These are phyloP conservation scores for Rattus rattus DNA, from an alignment of 2,113 vertebrate genomes.

Conservation along the genomic window DNA sequence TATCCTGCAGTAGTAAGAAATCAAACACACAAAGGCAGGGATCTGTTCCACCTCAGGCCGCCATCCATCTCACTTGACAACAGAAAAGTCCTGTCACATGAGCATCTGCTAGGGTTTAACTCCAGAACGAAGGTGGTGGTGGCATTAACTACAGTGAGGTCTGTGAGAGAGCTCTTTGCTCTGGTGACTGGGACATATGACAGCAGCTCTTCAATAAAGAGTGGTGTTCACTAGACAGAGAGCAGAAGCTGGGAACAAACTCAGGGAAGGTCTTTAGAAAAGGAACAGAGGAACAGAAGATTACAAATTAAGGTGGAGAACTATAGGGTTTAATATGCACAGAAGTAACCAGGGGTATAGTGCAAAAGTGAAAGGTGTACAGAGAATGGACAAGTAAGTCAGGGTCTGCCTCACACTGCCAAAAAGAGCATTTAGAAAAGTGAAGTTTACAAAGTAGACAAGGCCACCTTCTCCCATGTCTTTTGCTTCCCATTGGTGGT, in stretches of 20 bases:
- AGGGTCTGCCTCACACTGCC: not conserved
- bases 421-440: not conserved
- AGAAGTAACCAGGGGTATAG: not conserved
- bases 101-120: not conserved
- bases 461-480: not conserved
- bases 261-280: not conserved
- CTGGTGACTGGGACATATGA: not conserved
- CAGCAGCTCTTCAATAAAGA: not conserved
- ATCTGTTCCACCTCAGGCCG: not conserved
- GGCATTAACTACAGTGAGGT: not conserved
- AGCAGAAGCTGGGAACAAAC: not conserved
- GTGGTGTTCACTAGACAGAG: not conserved
- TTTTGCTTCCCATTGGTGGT: not conserved
- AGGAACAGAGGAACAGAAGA: not conserved
- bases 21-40: not conserved
- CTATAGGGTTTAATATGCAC: not conserved
- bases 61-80: not conserved
- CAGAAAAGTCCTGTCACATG: not conserved
- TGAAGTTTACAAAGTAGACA: not conserved
- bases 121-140: not conserved
- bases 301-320: not conserved
- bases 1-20: not conserved
- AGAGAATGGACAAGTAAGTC: not conserved
- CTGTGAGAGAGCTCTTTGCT: not conserved
- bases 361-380: not conserved